Evolutionary conservation across 2,113 vertebrate genomes (phyloP).

Genomic region (Poeciliopsis turrubarensis): DNA sequence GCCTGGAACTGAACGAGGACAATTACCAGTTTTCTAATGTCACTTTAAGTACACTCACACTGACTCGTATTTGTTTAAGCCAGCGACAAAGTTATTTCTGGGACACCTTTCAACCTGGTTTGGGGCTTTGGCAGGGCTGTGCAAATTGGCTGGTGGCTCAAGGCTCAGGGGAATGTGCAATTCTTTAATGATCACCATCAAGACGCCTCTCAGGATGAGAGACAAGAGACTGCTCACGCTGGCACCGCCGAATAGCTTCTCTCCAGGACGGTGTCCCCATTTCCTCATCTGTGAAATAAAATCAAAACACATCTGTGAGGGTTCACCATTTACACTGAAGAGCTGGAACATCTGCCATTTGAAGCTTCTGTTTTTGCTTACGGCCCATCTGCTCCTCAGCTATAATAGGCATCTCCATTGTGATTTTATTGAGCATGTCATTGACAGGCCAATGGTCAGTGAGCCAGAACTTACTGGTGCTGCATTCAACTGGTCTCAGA

Average conservation of each 20-base stretch:
- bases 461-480: slow-evolving; percentile 23
- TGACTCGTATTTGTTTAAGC: slow-evolving; percentile 9
- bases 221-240: background rate
- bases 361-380: slow-evolving; percentile 37
- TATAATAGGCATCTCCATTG: slow-evolving; percentile 36
- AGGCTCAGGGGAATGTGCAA: slow-evolving; percentile 23
- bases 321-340: slow-evolving; percentile 10
- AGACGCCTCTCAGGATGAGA: background rate
- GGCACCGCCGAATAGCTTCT: background rate
- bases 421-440: slow-evolving; percentile 35
- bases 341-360: slow-evolving; percentile 13
- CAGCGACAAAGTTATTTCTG: slow-evolving; percentile 29
- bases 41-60: slow-evolving; percentile 4
- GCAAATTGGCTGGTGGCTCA: slow-evolving; percentile 37
- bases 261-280: background rate
- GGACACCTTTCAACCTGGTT: slow-evolving; percentile 27
- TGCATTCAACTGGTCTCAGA: slow-evolving; percentile 15
- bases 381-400: slow-evolving; percentile 26
- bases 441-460: slow-evolving; percentile 11
- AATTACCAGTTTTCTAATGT: slow-evolving; percentile 14
- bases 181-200: slow-evolving; percentile 12
- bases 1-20: background rate
- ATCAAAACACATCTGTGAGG: slow-evolving; percentile 17
- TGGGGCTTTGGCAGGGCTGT: background rate
- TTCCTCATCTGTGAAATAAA: slow-evolving; percentile 21